A percentile compares a stretch with the other conserved stretches of the same genome.
Conservation (phyloP, 2,113 vertebrate genomes). For the Kryptolebias marmoratus region DNA sequence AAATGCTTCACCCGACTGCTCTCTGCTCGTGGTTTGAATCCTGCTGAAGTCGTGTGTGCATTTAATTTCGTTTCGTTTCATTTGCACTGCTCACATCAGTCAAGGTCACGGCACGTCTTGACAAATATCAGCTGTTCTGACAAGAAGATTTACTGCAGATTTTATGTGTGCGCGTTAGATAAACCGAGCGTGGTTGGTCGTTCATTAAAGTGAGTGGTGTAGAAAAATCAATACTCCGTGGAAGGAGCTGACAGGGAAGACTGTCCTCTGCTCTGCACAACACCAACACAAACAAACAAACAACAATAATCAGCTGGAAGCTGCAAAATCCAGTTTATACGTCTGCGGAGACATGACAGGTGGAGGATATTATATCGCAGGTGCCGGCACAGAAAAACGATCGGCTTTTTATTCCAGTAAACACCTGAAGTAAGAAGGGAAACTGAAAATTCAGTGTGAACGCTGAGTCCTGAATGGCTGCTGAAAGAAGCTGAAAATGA, state of each 20-base stretch:
- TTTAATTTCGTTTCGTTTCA: conserved; percentile 50
- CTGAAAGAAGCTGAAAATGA: too few species aligned
- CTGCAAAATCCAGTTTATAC: conserved; percentile 39
- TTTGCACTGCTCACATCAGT: conserved; percentile 49
- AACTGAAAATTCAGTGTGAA: too few species aligned
- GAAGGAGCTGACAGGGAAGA: conserved; percentile 61
- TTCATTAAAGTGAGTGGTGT: conserved; percentile 75
- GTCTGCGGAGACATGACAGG: conserved; percentile 26
- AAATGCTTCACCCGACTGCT: conserved; percentile 37
- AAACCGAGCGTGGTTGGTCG: conserved; percentile 56
- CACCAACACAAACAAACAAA: conserved; percentile 26
- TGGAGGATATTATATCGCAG: conserved; percentile 14
- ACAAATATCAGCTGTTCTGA: conserved; percentile 65
- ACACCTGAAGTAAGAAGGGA: too few species aligned
- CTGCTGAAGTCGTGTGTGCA: conserved; percentile 63
- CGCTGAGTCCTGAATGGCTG: too few species aligned
- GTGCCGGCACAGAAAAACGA: background rate
- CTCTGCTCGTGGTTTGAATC: conserved; percentile 37
- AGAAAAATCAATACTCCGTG: conserved; percentile 73
- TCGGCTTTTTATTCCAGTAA: background rate
- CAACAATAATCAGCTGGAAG: conserved; percentile 41
- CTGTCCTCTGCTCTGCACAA: conserved; percentile 47
- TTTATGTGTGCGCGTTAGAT: conserved; percentile 41
- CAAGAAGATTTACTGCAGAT: conserved; percentile 54
- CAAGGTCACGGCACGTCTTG: conserved; percentile 59